Evolutionary conservation across 2,888 invertebrate genomes (phyloP), one percentile per base, ranked within the genome.

Genomic region (Heliconius erato): DNA sequence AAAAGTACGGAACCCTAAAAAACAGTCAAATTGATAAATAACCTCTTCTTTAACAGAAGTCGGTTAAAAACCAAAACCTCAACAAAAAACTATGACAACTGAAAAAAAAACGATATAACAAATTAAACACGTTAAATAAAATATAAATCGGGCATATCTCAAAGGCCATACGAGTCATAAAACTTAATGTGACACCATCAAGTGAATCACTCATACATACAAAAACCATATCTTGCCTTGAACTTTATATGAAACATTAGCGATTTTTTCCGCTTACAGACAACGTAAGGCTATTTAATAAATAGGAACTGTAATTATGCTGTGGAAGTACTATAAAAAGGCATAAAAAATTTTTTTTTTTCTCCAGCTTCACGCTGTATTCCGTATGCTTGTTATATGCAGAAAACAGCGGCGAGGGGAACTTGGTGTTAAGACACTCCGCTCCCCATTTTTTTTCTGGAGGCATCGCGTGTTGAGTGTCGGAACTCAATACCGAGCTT

Each of bases 171-270:
- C 82, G 59, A 72, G 74, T 80, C 79, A 80, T 84, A 84, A 84
- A 83, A 84, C 65, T 83, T 84, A 83, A 83, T 80, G 84, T 82
- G 79, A 80, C 84, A 84, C 83, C 83, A 82, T 83, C 83, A 82
- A 78, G 80, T 84, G 84, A 84, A 79, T 84, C 84, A 84, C 28
- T 59, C 77, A 49, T 32, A 67, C 77, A 49, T 32, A 67, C 80
- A 79, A 82, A 74, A 82, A 80, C 80, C 80, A 83, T 84, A 79
- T 77, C 44, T 79, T 40, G 63, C 84, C 84, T 84, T 84, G 83
- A 82, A 81, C 81, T 84, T 81, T 85, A 82, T 72, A 59, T 83
- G 74, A 80, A 84, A 82, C 82, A 84, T 85, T 85, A 86, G 83
- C 84, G 84, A 85, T 82, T 81, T 80, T 84, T 83, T 84, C 84